phyloP scores from a whole-genome alignment of 2,113 vertebrate species.

The Ornithorhynchus anatinus region DNA sequence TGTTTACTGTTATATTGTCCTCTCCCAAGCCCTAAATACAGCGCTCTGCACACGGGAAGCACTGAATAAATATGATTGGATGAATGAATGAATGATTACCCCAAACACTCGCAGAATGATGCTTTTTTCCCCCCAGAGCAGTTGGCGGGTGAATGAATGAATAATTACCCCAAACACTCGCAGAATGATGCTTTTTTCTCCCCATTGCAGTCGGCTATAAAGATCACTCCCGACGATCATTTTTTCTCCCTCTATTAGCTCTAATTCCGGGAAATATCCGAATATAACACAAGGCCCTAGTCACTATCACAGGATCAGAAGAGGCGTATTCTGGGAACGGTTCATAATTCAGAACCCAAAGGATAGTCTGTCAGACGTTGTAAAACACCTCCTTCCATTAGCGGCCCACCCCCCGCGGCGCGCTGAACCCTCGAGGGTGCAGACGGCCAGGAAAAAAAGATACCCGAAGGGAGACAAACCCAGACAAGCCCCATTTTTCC shows the following conservation, averaged over 20 bases:
- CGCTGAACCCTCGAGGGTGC: background rate
- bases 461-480: background rate
- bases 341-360: background rate
- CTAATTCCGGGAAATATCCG: constrained; percentile 14
- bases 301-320: too few relatives aligned
- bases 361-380: constrained; percentile 15
- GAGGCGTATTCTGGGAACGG: background rate
- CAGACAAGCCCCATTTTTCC: background rate
- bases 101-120: constrained; percentile 4
- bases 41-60: too few relatives aligned
- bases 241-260: background rate
- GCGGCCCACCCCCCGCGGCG: constrained; percentile 14
- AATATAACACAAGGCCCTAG: constrained; percentile 6
- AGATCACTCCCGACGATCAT: constrained; percentile 18
- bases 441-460: background rate
- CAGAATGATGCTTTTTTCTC: constrained; percentile 19
- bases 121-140: constrained; percentile 27
- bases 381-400: constrained; percentile 10
- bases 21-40: too few relatives aligned
- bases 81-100: too few relatives aligned
- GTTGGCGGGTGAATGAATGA: too few relatives aligned
- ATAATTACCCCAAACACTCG: too few relatives aligned
- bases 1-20: too few relatives aligned
- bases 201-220: constrained; percentile 26
- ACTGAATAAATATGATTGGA: too few relatives aligned